phyloP scores from a whole-genome alignment of 2,113 vertebrate species.

The Megaleporinus macrocephalus region DNA sequence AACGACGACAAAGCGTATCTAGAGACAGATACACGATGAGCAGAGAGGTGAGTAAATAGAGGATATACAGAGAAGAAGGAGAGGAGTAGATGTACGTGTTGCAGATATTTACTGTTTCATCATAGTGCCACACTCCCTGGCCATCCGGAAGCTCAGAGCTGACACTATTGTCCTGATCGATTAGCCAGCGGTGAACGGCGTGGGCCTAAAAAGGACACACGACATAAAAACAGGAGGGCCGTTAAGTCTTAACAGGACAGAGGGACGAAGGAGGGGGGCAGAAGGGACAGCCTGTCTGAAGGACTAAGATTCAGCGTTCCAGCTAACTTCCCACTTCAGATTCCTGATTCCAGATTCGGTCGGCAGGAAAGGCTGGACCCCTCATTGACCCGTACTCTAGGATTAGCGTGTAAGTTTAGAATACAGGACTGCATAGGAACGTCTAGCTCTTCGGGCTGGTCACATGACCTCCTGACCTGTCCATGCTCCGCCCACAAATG shows the following conservation, averaged over 20 bases:
- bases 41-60: conserved; percentile 56
- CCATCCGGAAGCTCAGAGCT: conserved; percentile 84
- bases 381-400: too few species aligned
- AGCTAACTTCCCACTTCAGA: conserved; percentile 2
- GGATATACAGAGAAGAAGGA: conserved; percentile 29
- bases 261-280: conserved; percentile 32
- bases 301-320: conserved; percentile 19
- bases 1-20: conserved; percentile 51
- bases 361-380: neutral
- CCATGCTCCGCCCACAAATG: neutral
- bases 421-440: neutral
- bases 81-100: conserved; percentile 81
- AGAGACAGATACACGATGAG: conserved; percentile 66
- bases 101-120: conserved; percentile 87
- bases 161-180: conserved; percentile 87
- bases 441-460: neutral
- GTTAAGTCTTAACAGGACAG: conserved; percentile 73
- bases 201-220: conserved; percentile 84
- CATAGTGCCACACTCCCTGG: conserved; percentile 85
- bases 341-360: neutral
- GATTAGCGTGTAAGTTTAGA: neutral
- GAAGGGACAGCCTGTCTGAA: conserved; percentile 24
- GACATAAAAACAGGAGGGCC: conserved; percentile 83
- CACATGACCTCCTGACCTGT: neutral
- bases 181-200: conserved; percentile 84